These are phyloP conservation scores for Spodoptera littoralis DNA, from an alignment of 2,888 invertebrate genomes.

Conservation along the genomic window DNA sequence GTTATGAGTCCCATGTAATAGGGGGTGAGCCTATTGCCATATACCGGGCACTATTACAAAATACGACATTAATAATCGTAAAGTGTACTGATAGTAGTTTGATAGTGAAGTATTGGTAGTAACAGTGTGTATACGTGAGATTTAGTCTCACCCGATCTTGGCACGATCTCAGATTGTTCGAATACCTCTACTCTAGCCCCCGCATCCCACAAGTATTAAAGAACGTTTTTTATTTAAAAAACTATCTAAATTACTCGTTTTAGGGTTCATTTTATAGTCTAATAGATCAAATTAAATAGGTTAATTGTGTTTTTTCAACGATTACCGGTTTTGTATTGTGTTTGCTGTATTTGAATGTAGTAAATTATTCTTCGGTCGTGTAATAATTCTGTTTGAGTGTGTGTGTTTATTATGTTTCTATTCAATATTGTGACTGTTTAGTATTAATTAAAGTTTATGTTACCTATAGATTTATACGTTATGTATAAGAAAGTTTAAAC, in stretches of 20 bases:
- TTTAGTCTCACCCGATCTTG: slow-evolving; percentile 45
- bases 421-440: no score
- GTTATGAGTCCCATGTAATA: no score
- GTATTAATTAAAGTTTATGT: no score
- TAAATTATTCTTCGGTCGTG: no score
- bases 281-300: neutral
- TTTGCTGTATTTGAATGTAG: no score
- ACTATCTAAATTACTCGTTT: slow-evolving; percentile 32
- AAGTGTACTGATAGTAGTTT: slow-evolving; percentile 17
- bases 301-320: no score
- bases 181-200: slow-evolving; percentile 42
- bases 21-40: no score
- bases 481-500: no score
- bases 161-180: slow-evolving; percentile 50
- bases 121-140: slow-evolving; percentile 21
- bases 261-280: slow-evolving; percentile 11
- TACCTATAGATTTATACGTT: no score
- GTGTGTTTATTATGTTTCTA: no score
- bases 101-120: slow-evolving; percentile 38
- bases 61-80: slow-evolving; percentile 15
- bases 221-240: slow-evolving; percentile 44
- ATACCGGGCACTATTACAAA: neutral
- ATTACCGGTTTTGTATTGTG: no score
- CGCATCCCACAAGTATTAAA: slow-evolving; percentile 26
- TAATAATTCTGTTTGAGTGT: no score